Evolutionary conservation across 2,888 invertebrate genomes (phyloP), one percentile per base, ranked within the genome.

Genomic region (Cecidostiba fungosa): DNA sequence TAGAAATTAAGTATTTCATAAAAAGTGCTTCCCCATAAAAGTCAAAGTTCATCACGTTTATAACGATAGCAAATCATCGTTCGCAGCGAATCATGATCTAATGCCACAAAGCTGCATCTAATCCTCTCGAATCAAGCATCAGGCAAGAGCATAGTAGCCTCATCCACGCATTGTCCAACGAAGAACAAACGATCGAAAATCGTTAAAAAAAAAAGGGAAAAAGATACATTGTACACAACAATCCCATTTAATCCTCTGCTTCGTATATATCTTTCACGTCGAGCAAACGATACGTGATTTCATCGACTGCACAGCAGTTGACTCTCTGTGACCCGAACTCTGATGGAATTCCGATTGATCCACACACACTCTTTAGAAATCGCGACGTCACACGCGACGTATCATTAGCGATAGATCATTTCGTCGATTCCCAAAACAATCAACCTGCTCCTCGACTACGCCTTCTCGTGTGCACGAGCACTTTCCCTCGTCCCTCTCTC

Each of bases 171-270:
- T 74, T 19, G 6, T 50, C 29, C 12, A 26, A 26, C 26, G 10
- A 74, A 16, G 23, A 74, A 39, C 26, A 23, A 50, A 43, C 26
- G n/a, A 8, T n/a, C 59, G 43, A 8, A 16, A 2, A 14, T 5
- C 23, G 3, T 39, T 14, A 23, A 73, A 70, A 73, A 73, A 73
- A 47, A 43, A n/a, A 8, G 23, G 47, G 32, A 8, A 26, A 26
- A 26, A 26, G 10, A 62, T 23, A 10, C 43, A 39, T 26, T 50
- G 50, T 47, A 29, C 26, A 19, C 26, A 6, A 26, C 74, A 39
- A 74, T 74, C 74, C 50, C 29, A 12, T 74, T 74, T 26, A 50
- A 74, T 74, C 50, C 74, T 74, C 74, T n/a, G 23, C 39, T 14
- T 50, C 74, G 26, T 23, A 16, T 50, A 47, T 62, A 23, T 26